Base-by-base conservation (phyloP, 2,113 vertebrate genomes). In the Ahaetulla prasina region DNA sequence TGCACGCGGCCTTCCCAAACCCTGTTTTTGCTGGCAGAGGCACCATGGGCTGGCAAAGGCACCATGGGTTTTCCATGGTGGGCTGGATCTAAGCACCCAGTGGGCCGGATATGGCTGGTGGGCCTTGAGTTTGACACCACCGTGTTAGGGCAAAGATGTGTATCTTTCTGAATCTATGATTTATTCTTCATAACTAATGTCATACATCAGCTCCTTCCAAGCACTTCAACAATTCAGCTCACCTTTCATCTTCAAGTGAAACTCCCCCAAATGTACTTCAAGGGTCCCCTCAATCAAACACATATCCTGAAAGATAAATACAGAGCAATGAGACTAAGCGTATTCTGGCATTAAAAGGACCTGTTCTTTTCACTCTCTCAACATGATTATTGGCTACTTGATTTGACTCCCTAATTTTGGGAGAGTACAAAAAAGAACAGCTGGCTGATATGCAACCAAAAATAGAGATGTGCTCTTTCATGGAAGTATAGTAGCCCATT, bases 241-340 rank as follows among this genome's bases (percentile, higher is more conserved):
- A 99, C 99, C 99, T 98, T 99, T 99, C 99, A 99, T 99, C 96
- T 98, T 98, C 95, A 99, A 95, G 4, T 98, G 98, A 22, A 99
- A 98, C 95, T 99, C 98, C 74, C 99, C 99, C 92, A 99, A 93
- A 93, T 99, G 98, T 53, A 98, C 98, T 93, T 99, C 99, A 93
- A 99, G 89, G 0, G 99, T 98, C 50, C 97, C 98, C 94, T 99
- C 99, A 93, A 99, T 98, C 8, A 98, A 95, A 88, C 98, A 98
- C 99, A 99, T 99, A 96, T 99, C 99, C 99, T 99, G 93, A 94
- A 97, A 94, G 92, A 11, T 55, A 94, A 88, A 92, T 6, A 39
- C 18, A 39, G 1, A 93, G 35, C 12, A 91, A 20, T 93, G 54
- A 91, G 20, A 88, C n/a, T n/a, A 85, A 35, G 52, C 30, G 92